phyloP scores from a whole-genome alignment of 1,140 invertebrate genomes.

The Akabosia matsudoensis region DNA sequence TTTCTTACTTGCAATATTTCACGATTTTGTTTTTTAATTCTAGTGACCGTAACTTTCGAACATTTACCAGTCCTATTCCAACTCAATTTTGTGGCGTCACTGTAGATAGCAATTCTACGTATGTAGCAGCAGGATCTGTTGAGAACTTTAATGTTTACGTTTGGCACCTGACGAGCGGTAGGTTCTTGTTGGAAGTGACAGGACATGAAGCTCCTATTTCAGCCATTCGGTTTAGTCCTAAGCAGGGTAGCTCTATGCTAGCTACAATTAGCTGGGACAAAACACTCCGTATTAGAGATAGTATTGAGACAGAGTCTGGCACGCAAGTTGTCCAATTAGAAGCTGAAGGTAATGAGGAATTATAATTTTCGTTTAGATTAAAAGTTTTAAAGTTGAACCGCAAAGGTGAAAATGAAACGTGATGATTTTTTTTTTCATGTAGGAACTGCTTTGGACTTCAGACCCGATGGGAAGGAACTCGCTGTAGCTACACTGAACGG shows the following conservation, averaged over 20 bases:
- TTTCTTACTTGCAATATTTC: neutral
- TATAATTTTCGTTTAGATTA: slow-evolving; percentile 12
- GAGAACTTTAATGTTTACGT: slow-evolving; percentile 93
- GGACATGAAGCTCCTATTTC: slow-evolving; percentile 91
- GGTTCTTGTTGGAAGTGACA: slow-evolving; percentile 74
- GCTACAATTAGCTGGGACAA: slow-evolving; percentile 93
- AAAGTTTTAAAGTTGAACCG: neutral
- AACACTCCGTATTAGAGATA: slow-evolving; percentile 86
- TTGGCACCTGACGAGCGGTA: slow-evolving; percentile 90
- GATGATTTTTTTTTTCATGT: neutral
- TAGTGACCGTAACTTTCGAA: slow-evolving; percentile 92
- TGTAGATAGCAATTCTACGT: slow-evolving; percentile 81
- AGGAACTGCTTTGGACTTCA: slow-evolving; percentile 70
- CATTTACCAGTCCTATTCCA: slow-evolving; percentile 82
- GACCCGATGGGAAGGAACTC: slow-evolving; percentile 84
- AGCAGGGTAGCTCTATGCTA: slow-evolving; percentile 66
- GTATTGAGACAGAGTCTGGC: slow-evolving; percentile 73
- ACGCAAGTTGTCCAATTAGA: slow-evolving; percentile 76
- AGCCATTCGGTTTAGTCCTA: slow-evolving; percentile 75
- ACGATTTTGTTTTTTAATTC: slow-evolving; percentile 36
- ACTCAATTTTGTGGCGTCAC: slow-evolving; percentile 91
- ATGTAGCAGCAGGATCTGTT: slow-evolving; percentile 87
- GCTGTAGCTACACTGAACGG: slow-evolving; percentile 87
- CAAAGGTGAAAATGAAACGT: neutral
- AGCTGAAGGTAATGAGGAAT: slow-evolving; percentile 65